phyloP scores from a whole-genome alignment of 2,797 vertebrate genomes.

The Sparidentex hasta region DNA sequence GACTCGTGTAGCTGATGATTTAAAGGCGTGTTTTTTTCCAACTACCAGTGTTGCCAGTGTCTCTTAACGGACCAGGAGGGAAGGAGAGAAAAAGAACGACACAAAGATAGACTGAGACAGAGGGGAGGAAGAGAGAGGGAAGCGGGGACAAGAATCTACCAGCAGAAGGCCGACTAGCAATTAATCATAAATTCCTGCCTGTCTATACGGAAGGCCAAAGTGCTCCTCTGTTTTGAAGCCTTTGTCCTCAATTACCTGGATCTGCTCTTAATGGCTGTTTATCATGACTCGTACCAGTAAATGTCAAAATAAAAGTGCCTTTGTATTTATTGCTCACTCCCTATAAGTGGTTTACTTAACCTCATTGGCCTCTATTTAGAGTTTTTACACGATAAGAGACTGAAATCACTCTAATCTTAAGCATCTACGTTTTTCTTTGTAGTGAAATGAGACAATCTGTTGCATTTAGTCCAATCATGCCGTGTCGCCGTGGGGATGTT shows the following conservation, averaged over 20 bases:
- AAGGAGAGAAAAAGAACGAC: background rate
- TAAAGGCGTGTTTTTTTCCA: background rate
- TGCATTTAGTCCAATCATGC: background rate
- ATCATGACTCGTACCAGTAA: conserved; percentile 64
- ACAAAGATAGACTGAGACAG: conserved; percentile 39
- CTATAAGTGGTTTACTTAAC: conserved; percentile 67
- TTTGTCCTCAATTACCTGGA: conserved; percentile 77
- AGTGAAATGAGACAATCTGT: background rate
- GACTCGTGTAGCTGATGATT: background rate
- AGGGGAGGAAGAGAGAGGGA: conserved; percentile 21
- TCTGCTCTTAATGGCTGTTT: conserved; percentile 75
- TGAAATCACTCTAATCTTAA: conserved; percentile 15
- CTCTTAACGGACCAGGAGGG: background rate
- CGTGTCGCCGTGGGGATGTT: background rate
- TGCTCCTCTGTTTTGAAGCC: conserved; percentile 77
- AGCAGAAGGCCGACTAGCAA: conserved; percentile 67
- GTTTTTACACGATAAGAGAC: conserved; percentile 12
- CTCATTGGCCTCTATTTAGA: conserved; percentile 40
- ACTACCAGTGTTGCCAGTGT: background rate
- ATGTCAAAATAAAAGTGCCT: conserved; percentile 68
- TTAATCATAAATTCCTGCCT: conserved; percentile 86
- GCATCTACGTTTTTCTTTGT: conserved; percentile 16
- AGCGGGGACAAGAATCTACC: conserved; percentile 75
- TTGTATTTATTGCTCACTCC: conserved; percentile 47
- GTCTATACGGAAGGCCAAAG: conserved; percentile 79